A percentile compares a stretch with the other conserved stretches of the same genome.
Evolutionary conservation across 2,888 invertebrate species (phyloP).

Genomic region (Agrotis segetum): DNA sequence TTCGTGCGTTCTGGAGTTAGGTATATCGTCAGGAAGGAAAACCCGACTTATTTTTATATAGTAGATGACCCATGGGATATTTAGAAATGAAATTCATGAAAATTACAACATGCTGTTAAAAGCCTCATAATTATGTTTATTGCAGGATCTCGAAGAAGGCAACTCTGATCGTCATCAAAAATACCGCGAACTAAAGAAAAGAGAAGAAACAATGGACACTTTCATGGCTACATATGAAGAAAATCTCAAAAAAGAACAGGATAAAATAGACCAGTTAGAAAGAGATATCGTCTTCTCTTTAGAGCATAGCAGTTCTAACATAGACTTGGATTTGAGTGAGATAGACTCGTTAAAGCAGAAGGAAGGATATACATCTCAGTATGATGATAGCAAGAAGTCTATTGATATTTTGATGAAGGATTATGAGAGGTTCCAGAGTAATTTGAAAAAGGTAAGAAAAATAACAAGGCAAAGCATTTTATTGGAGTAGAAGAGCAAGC

Average conservation of each 20-base stretch:
- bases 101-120: too few relatives aligned
- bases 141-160: slow-evolving; percentile 92
- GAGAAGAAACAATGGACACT: slow-evolving; percentile 95
- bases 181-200: slow-evolving; percentile 94
- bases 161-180: slow-evolving; percentile 94
- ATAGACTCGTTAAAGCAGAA: slow-evolving; percentile 87
- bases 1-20: too few relatives aligned
- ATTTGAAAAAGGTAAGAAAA: slow-evolving; percentile 90
- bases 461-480: not conserved
- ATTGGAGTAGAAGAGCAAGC: not conserved
- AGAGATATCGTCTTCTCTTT: slow-evolving; percentile 92
- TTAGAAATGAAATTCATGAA: too few relatives aligned
- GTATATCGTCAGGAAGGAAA: too few relatives aligned
- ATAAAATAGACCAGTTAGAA: slow-evolving; percentile 92
- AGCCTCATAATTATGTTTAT: slow-evolving; percentile 28
- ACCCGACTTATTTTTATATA: too few relatives aligned
- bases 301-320: slow-evolving; percentile 92
- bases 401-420: slow-evolving; percentile 83
- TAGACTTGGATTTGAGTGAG: slow-evolving; percentile 92
- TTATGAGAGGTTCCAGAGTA: slow-evolving; percentile 92
- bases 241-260: slow-evolving; percentile 92
- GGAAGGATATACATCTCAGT: slow-evolving; percentile 81
- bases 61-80: too few relatives aligned
- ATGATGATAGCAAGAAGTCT: slow-evolving; percentile 89
- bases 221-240: slow-evolving; percentile 93